phyloP scores from a whole-genome alignment of 1,140 invertebrate genomes.

The Papilio aristodemus region DNA sequence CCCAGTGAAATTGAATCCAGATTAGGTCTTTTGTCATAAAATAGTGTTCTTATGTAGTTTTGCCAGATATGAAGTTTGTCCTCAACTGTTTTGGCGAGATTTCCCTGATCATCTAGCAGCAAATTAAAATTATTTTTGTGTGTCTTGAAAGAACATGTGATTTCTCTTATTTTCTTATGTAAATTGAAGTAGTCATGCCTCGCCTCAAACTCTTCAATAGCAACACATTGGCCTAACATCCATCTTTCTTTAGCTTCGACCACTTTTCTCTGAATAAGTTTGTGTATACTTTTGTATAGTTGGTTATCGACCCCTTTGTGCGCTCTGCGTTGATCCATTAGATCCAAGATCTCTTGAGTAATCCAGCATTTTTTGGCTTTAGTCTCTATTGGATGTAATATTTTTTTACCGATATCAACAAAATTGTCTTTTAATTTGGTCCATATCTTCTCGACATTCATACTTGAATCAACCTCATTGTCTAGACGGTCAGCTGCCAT shows the following conservation, averaged over 20 bases:
- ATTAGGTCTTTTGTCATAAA: background rate
- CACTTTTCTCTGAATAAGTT: conserved; percentile 15
- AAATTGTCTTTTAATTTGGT: conserved; percentile 20
- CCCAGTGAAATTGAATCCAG: background rate
- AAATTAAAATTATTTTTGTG: background rate
- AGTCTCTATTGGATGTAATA: conserved; percentile 19
- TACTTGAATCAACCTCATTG: conserved; percentile 3
- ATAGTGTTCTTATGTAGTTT: conserved; percentile 3
- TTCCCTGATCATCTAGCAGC: conserved; percentile 4
- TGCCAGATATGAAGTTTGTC: conserved; percentile 20
- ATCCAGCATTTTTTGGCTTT: conserved; percentile 14
- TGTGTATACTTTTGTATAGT: conserved; percentile 29
- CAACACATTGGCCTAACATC: conserved; percentile 19
- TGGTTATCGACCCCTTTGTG: conserved; percentile 29
- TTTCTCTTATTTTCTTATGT: conserved; percentile 1
- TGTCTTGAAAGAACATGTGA: background rate
- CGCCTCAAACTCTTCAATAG: conserved; percentile 7
- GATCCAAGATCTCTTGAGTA: conserved; percentile 25
- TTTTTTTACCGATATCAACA: conserved; percentile 25
- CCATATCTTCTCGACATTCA: conserved; percentile 10
- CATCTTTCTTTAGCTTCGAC: conserved; percentile 28
- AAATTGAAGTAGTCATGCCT: conserved; percentile 20
- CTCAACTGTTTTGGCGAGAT: conserved; percentile 6
- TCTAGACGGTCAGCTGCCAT: conserved; percentile 6
- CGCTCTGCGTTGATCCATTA: conserved; percentile 28